Evolutionary conservation across 2,113 vertebrate genomes (phyloP), one percentile per base, ranked within the genome.

Genomic region (Cyrtonyx montezumae): DNA sequence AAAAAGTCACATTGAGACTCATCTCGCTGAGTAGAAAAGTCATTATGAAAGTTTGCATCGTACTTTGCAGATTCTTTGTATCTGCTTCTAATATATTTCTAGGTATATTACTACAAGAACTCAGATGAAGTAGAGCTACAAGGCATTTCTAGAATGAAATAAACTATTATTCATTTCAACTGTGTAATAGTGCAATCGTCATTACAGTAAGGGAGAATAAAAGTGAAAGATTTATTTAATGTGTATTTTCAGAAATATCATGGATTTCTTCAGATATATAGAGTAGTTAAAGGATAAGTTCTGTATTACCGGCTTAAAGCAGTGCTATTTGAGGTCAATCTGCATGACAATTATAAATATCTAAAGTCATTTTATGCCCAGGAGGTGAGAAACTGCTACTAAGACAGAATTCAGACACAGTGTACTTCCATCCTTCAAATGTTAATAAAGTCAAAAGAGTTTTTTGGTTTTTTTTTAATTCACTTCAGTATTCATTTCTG

Each of bases 161-260:
- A 73, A 8, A 28, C 11, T 59, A 37, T 75, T 84, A 67, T 46
- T 84, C 4, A 66, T 75, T 78, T 88, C 36, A 88, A n/a, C 61
- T 59, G 6, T 48, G 16, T 76, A 75, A 48, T 65, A 93, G 84
- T 90, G 58, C 80, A 95, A 81, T 71, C 40, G 30, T 78, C 34
- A 56, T 82, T 80, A 70, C n/a, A 68, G 25, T 71, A 65, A 77
- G 34, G 53, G 69, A 93, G 23, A 69, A 76, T 28, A 79, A 79
- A 88, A 93, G 23, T 91, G 36, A 82, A 94, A 69, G 45, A 43
- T 82, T 70, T 75, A 73, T 73, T 92, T 87, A 79, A 37, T 87
- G 48, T 32, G 23, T 58, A 67, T 96, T 91, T 94, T 79, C 75
- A 69, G 75, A 79, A 78, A 90, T 43, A 53, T 61, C 30, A 73